Conservation (phyloP, 2,113 vertebrate species). For the Panthera uncia region DNA sequence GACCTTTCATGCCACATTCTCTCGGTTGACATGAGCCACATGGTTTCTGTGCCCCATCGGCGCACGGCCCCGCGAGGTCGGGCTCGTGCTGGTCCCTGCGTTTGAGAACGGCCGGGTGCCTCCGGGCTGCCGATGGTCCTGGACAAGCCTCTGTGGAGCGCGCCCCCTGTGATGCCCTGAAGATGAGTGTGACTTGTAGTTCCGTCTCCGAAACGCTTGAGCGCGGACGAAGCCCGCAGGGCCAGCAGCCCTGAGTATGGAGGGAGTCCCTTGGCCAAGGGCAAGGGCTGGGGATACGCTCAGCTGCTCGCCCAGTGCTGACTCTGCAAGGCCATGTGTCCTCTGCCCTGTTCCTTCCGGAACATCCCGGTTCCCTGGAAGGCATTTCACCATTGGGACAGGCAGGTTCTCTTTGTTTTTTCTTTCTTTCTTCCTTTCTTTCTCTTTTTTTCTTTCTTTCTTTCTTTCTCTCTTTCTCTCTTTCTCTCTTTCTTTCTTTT, state of each 20-base stretch:
- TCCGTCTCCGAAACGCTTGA: neutral
- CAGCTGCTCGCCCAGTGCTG: neutral
- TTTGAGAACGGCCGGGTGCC: neutral
- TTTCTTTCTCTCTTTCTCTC: too few relatives aligned
- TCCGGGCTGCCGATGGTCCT: too few relatives aligned
- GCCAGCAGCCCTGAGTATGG: neutral
- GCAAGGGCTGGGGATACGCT: fast-evolving
- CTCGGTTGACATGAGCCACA: neutral
- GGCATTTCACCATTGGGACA: neutral
- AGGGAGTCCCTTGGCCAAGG: fast-evolving
- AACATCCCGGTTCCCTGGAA: neutral
- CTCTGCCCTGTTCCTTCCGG: neutral
- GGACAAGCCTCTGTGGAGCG: neutral
- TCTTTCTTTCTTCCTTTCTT: too few relatives aligned
- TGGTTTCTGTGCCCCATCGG: neutral
- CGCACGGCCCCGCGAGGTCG: neutral
- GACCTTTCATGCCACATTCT: neutral
- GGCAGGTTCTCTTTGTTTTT: too few relatives aligned
- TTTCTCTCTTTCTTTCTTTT: too few relatives aligned
- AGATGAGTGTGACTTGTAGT: neutral
- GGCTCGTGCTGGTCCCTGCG: neutral
- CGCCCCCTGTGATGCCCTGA: fast-evolving
- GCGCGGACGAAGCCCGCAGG: fast-evolving
- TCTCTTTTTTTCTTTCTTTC: too few relatives aligned
- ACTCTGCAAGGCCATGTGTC: neutral